phyloP scores from a whole-genome alignment of 2,797 vertebrate species.

The Microcaecilia unicolor region DNA sequence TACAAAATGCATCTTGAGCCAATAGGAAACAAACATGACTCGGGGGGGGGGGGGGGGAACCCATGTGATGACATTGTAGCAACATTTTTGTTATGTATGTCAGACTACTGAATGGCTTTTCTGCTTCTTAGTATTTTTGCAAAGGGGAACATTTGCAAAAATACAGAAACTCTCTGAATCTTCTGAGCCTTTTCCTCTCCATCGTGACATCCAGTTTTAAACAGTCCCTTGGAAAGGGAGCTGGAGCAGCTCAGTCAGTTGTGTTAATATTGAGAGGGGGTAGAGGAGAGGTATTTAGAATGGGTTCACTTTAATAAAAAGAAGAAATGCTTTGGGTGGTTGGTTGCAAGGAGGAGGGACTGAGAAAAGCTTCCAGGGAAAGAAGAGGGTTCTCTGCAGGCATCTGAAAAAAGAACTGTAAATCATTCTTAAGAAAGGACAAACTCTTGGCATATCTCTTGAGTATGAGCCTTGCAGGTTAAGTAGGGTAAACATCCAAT shows the following conservation, averaged over 20 bases:
- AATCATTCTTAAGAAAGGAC: constrained; percentile 20
- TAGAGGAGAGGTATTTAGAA: no score
- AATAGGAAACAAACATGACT: no score
- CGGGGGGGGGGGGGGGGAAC: no score
- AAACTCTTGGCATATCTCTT: not conserved
- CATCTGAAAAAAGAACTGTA: not conserved
- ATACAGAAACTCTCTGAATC: constrained; percentile 32
- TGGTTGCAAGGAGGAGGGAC: constrained; percentile 19
- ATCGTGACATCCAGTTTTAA: constrained; percentile 40
- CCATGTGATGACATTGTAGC: no score
- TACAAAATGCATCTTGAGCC: no score
- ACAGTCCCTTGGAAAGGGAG: constrained; percentile 42
- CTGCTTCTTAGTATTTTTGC: no score
- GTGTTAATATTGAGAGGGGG: constrained; percentile 49
- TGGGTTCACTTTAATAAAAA: constrained; percentile 43
- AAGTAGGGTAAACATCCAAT: no score
- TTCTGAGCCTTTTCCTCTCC: constrained; percentile 22
- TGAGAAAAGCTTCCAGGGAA: constrained; percentile 30
- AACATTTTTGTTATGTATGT: not conserved
- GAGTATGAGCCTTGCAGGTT: no score
- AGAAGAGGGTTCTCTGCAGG: constrained; percentile 13
- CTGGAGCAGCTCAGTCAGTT: constrained; percentile 36
- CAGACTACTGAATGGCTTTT: constrained; percentile 11
- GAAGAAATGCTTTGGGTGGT: constrained; percentile 38
- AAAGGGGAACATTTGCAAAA: constrained; percentile 7